Evolutionary conservation across 2,113 vertebrate species (phyloP), one percentile per base, ranked within the genome.

Genomic region (Carettochelys insculpta): DNA sequence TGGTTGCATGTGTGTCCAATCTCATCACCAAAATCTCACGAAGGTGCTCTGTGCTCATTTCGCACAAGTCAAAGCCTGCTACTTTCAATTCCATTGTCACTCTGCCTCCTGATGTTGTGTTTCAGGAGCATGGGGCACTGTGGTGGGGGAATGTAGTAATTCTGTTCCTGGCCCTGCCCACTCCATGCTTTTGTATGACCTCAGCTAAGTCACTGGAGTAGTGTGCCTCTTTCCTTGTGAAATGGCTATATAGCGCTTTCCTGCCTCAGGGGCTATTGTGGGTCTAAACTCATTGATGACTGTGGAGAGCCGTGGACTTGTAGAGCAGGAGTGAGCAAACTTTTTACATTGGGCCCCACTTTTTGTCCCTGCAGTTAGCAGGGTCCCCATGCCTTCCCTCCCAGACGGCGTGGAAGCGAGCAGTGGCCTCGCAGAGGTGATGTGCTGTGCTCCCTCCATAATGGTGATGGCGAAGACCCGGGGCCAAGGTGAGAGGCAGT

Each of bases 221-320:
- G 5, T 75, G 29, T 29, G 48, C 79, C 78, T 90, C 41, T 88
- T 68, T 58, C 54, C 47, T 34, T 79, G 50, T 81, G 65, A 45
- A 53, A 24, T 68, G 82, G 50, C 27, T 92, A 84, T 47, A 84
- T 47, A 53, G 54, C 85, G 4, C 34, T 1, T 8, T 47, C 90
- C 80, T 93, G 10, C 82, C 86, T 92, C 2, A 0, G 7, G n/a
- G 53, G 48, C 12, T 47, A 41, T 65, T 2, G 10, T 68, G 86
- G 76, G 80, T 78, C 11, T 79, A 31, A 45, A 1, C 51, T 80
- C 12, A 58, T 34, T 45, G 25, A 1, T 0, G 0, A 7, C 2
- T 80, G 34, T 27, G 22, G 24, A 47, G 68, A 82, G 53, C 80
- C 6, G 89, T 0, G 1, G 58, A 86, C 51, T 86, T n/a, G n/a